Conservation (phyloP, 2,113 vertebrate species). For the Monopterus albus region DNA sequence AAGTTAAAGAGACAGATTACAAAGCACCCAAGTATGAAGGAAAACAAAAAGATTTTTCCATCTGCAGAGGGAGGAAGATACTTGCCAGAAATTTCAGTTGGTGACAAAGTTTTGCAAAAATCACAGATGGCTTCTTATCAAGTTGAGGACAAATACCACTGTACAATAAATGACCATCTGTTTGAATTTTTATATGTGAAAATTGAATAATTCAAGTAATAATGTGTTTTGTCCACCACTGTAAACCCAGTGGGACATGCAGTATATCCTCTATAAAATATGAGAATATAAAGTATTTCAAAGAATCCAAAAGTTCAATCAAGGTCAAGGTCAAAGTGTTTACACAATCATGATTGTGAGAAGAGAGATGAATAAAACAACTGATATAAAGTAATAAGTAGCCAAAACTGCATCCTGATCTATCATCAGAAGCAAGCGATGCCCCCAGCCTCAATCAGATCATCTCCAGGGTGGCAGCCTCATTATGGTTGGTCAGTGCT, state of each 20-base stretch:
- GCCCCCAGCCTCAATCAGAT: background rate
- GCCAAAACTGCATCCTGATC: background rate
- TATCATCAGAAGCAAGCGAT: background rate
- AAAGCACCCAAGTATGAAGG: conserved; percentile 51
- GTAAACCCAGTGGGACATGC: background rate
- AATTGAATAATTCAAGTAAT: conserved; percentile 3
- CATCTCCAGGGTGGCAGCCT: background rate
- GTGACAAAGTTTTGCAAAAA: conserved; percentile 32
- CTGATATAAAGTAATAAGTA: background rate
- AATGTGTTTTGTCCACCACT: background rate
- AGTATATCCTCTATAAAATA: too few species aligned
- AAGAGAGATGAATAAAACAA: background rate
- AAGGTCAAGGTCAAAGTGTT: too few species aligned
- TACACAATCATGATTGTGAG: too few species aligned
- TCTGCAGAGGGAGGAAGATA: conserved; percentile 21
- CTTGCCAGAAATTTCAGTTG: conserved; percentile 49
- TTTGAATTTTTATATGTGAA: conserved; percentile 5
- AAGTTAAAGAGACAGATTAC: conserved; percentile 49
- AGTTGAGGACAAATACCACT: background rate
- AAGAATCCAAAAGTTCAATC: too few species aligned
- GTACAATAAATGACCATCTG: conserved; percentile 10
- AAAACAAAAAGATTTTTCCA: conserved; percentile 51
- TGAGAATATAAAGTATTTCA: background rate
- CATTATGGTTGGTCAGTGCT: background rate
- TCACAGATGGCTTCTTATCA: conserved; percentile 43